Conservation (phyloP, 2,797 vertebrate species). For the Microctenopoma lineatum region DNA sequence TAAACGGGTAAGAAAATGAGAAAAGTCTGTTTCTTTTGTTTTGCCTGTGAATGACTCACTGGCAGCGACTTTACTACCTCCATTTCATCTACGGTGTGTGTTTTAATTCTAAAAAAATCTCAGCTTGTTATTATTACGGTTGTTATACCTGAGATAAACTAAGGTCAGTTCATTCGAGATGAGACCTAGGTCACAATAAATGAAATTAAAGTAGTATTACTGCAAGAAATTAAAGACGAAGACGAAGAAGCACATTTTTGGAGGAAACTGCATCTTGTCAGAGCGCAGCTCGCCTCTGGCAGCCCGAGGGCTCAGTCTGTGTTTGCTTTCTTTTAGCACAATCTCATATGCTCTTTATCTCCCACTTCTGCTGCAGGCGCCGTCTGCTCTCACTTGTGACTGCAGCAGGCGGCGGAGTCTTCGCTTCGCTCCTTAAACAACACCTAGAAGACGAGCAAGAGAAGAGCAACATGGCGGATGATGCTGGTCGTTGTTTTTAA, state of each 20-base stretch:
- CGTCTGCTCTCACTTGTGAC: slow-evolving; percentile 31
- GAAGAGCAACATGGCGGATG: neutral
- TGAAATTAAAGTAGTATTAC: neutral
- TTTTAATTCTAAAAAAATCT: too few species aligned
- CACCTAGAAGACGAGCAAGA: neutral
- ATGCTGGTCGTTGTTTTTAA: slow-evolving; percentile 8
- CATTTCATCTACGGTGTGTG: too few species aligned
- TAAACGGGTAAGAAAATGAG: slow-evolving; percentile 32
- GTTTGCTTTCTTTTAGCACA: slow-evolving; percentile 56
- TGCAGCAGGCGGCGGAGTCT: slow-evolving; percentile 30
- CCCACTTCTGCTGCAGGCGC: slow-evolving; percentile 37
- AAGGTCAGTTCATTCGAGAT: too few species aligned
- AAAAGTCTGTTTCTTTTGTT: slow-evolving; percentile 2
- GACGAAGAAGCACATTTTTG: neutral
- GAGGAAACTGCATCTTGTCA: slow-evolving; percentile 28
- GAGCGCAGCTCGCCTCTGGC: slow-evolving; percentile 16
- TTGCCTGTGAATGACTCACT: neutral
- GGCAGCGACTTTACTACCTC: too few species aligned
- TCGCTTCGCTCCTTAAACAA: slow-evolving; percentile 5
- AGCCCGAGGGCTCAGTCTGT: slow-evolving; percentile 44
- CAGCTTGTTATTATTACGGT: too few species aligned
- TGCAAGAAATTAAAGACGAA: neutral
- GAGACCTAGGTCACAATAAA: too few species aligned
- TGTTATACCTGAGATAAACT: too few species aligned
- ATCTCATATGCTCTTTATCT: slow-evolving; percentile 53